Conservation (phyloP, 2,797 vertebrate species). For the Sebastes itinus region DNA sequence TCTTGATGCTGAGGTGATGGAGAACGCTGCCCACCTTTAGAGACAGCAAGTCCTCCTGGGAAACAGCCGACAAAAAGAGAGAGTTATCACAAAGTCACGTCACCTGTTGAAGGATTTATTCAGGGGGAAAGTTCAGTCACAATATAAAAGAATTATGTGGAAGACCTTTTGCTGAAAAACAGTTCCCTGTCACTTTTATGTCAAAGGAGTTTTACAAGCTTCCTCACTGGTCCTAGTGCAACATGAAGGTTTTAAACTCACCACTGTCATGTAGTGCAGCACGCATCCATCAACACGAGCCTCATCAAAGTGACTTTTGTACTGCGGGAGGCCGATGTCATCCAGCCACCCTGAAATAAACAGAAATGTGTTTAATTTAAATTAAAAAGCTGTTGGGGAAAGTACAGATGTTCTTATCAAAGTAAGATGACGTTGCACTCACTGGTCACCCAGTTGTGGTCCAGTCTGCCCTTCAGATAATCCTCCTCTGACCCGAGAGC, state of each 20-base stretch:
- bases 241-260: slow-evolving; percentile 71
- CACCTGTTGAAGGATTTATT: not conserved
- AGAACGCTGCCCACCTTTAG: slow-evolving; percentile 95
- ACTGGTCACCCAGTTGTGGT: slow-evolving; percentile 98
- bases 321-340: slow-evolving; percentile 98
- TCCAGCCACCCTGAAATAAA: slow-evolving; percentile 90
- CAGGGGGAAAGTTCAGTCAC: not conserved
- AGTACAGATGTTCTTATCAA: accelerated
- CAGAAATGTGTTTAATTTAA: accelerated
- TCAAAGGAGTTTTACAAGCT: not conserved
- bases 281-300: slow-evolving; percentile 92
- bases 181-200: not conserved
- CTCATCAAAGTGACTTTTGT: slow-evolving; percentile 97
- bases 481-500: slow-evolving; percentile 89
- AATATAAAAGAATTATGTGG: not conserved
- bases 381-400: accelerated
- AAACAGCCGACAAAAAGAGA: not conserved
- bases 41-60: slow-evolving; percentile 92
- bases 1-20: slow-evolving; percentile 95
- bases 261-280: slow-evolving; percentile 95
- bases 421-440: slow-evolving; percentile 61
- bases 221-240: not conserved
- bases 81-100: not conserved
- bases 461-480: slow-evolving; percentile 89
- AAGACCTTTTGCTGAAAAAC: not conserved